Evolutionary conservation across 2,113 vertebrate genomes (phyloP), one percentile per base, ranked within the genome.

Genomic region (Rhinolophus ferrumequinum): DNA sequence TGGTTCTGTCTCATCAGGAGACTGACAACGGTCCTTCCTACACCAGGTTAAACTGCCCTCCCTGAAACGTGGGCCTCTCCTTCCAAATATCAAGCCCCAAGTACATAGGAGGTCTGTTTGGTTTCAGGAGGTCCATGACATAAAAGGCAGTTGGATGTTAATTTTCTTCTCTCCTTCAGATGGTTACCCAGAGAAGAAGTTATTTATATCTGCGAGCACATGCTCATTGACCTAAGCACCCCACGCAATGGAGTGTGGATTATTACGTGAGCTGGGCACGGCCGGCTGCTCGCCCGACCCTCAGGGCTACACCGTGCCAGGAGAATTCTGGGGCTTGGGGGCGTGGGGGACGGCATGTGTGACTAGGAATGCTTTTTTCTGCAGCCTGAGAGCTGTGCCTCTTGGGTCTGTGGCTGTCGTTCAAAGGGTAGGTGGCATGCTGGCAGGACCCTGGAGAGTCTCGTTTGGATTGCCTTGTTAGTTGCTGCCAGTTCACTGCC

Each of bases 91-190:
- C 50, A 75, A 76, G 41, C 52, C 70, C 88, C 81, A 54, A 83
- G 58, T 75, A 93, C 56, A 47, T 0, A 50, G 13, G 2, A 26
- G 13, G 44, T 72, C 85, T 88, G 77, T 50, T 50, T 94, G 56
- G 72, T 93, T 97, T 96, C 87, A 89, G 89, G 93, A 67, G 70
- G 86, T 94, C 84, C 47, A 38, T 8, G 72, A 83, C 50, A 76
- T 94, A 50, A 66, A 72, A 14, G 19, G 30, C 1, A 21, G 30
- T 18, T 26, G 24, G 30, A 50, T 12, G 18, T 75, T 19, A 47
- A 5, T 26, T 94, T 73, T 15, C 21, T 73, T 21, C 44, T 64
- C 35, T 93, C 77, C 89, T 83, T 66, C 77, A 60, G 2, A 28
- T 10, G 76, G 56, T 54, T 44, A 50, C 72, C 79, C 12, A 18